Evolutionary conservation across 2,113 vertebrate genomes (phyloP).

Genomic region (Poeciliopsis turrubarensis): DNA sequence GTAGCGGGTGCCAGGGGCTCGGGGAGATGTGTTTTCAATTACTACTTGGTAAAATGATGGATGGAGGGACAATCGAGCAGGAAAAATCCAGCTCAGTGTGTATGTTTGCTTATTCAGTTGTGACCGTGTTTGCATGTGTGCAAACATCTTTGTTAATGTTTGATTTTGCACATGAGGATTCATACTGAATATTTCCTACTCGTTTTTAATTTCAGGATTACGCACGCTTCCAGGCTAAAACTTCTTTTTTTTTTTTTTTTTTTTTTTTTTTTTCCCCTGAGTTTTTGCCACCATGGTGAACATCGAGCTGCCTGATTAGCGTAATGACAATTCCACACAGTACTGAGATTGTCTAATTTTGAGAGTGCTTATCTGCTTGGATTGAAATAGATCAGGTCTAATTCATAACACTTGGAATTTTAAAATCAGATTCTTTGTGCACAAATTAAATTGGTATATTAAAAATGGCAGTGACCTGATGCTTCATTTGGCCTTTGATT

Average conservation of each 20-base stretch:
- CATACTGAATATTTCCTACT: conserved; percentile 3
- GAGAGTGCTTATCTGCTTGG: too few relatives aligned
- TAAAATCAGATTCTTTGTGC: background rate
- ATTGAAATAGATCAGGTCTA: background rate
- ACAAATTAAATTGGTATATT: background rate
- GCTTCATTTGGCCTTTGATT: too few relatives aligned
- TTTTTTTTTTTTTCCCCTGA: background rate
- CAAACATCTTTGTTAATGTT: conserved; percentile 15
- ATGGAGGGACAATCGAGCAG: conserved; percentile 74
- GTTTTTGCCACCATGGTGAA: background rate
- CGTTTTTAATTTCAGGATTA: background rate
- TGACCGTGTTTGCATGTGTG: conserved; percentile 32
- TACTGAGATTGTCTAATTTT: too few relatives aligned
- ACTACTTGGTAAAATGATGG: conserved; percentile 72
- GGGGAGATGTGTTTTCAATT: conserved; percentile 78
- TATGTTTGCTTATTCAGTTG: conserved; percentile 20
- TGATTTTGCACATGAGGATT: conserved; percentile 30
- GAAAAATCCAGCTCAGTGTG: conserved; percentile 55
- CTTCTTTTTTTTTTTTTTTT: too few relatives aligned
- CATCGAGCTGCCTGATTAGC: background rate
- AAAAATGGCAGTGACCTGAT: background rate
- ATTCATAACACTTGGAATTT: background rate
- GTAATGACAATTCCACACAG: background rate
- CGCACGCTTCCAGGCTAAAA: background rate
- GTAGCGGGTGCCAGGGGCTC: conserved; percentile 61